Evolutionary conservation across 2,113 vertebrate species (phyloP).

Genomic region (Chamaea fasciata): DNA sequence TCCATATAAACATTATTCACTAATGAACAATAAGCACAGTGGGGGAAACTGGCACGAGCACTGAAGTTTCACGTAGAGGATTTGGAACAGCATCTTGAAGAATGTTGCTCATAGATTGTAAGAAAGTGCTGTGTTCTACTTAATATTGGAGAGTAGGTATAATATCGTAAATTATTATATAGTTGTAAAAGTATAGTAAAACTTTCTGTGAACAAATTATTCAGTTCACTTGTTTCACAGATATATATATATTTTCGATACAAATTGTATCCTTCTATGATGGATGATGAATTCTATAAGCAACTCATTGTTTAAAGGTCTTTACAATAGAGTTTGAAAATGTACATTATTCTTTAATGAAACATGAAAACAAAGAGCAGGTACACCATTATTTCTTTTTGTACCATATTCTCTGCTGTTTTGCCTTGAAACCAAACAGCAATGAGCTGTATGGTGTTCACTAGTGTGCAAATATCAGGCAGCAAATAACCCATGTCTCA

Average conservation of each 20-base stretch:
- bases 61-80: neutral
- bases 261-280: neutral
- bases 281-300: neutral
- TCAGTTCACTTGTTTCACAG: neutral
- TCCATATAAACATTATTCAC: neutral
- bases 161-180: neutral
- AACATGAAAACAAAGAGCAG: neutral
- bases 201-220: neutral
- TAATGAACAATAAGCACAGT: neutral
- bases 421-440: neutral
- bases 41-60: rapidly evolving
- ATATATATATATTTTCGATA: neutral
- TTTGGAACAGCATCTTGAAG: neutral
- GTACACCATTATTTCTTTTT: neutral
- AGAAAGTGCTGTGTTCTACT: neutral
- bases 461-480: neutral
- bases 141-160: neutral
- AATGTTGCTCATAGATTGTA: rapidly evolving
- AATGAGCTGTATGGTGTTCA: neutral
- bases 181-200: neutral
- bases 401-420: neutral
- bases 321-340: neutral
- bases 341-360: neutral
- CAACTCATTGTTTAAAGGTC: neutral
- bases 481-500: neutral